These are phyloP conservation scores for Eretmocerus hayati DNA, from an alignment of 2,888 invertebrate species.

Conservation along the genomic window DNA sequence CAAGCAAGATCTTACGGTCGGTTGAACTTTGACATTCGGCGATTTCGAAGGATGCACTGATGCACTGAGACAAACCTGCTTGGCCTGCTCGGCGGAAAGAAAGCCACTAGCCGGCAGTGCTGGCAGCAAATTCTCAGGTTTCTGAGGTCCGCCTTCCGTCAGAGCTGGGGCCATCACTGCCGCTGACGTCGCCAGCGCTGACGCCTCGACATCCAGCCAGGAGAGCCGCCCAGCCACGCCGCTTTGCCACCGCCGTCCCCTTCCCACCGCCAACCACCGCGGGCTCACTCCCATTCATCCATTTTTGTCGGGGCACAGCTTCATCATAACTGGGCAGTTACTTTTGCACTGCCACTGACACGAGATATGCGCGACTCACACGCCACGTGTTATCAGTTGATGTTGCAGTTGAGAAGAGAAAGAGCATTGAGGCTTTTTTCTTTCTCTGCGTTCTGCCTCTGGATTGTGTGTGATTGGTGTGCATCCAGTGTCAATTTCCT, in stretches of 20 bases:
- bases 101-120: constrained; percentile 43
- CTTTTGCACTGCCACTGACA: no score
- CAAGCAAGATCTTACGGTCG: constrained; percentile 15
- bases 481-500: no score
- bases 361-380: no score
- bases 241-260: constrained; percentile 25
- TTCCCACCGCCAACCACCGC: constrained; percentile 37
- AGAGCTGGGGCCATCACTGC: constrained; percentile 93
- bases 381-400: no score
- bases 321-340: constrained; percentile 14
- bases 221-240: constrained; percentile 38
- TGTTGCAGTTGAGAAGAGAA: no score
- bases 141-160: constrained; percentile 60
- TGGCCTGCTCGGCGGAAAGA: constrained; percentile 43
- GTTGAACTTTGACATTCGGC: constrained; percentile 13
- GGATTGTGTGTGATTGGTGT: no score
- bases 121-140: constrained; percentile 43
- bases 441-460: no score
- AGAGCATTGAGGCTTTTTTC: no score
- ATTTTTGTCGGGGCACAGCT: constrained; percentile 26
- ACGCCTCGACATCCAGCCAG: constrained; percentile 45
- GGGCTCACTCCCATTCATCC: constrained; percentile 47
- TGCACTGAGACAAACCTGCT: constrained; percentile 30
- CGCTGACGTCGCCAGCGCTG: constrained; percentile 45
- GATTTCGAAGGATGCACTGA: constrained; percentile 13